phyloP scores from a whole-genome alignment of 2,888 invertebrate genomes.

The Bibio marci region DNA sequence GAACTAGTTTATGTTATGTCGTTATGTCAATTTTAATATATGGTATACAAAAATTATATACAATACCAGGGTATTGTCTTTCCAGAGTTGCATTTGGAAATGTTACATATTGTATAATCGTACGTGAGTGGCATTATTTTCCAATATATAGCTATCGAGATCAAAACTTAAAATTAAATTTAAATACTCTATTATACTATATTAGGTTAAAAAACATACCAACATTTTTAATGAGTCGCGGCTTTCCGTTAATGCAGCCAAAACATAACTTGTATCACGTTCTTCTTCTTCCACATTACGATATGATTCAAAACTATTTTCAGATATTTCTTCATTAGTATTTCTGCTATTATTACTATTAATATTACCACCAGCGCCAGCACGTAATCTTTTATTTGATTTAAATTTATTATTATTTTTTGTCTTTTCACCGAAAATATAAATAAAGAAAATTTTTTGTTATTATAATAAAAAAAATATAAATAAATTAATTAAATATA shows the following conservation, averaged over 20 bases:
- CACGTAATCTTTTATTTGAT: not conserved
- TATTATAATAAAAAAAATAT: not conserved
- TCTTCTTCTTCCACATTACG: constrained; percentile 10
- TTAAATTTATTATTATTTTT: not conserved
- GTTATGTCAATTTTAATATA: too few species aligned
- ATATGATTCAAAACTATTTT: not conserved
- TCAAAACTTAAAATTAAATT: too few species aligned
- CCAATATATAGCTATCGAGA: too few species aligned
- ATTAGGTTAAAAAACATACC: constrained; percentile 10
- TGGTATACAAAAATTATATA: not conserved
- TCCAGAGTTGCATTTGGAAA: too few species aligned
- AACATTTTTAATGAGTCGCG: constrained; percentile 12
- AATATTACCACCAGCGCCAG: too few species aligned
- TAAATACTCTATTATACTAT: too few species aligned
- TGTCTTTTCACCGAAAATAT: too few species aligned
- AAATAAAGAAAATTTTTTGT: too few species aligned
- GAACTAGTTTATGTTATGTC: too few species aligned
- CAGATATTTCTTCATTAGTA: not conserved
- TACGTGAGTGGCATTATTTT: too few species aligned
- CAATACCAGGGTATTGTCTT: not conserved
- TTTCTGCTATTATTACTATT: too few species aligned
- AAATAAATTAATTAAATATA: not conserved
- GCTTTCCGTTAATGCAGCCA: constrained; percentile 13
- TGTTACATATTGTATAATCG: too few species aligned
- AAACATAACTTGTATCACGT: constrained; percentile 13